Evolutionary conservation across 2,888 invertebrate species (phyloP).

Genomic region (Eledone cirrhosa): DNA sequence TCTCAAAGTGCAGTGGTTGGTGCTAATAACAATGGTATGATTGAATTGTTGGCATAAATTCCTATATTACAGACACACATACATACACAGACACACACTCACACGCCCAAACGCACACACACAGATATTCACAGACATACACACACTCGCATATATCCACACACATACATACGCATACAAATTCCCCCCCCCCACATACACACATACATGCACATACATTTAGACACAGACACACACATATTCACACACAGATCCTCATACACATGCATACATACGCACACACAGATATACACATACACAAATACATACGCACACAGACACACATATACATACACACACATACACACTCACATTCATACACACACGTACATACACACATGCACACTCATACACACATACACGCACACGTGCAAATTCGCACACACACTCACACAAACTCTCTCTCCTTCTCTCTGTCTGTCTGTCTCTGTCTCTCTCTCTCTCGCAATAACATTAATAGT

Average conservation of each 20-base stretch:
- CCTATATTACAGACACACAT: too few relatives aligned
- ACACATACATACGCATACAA: neutral
- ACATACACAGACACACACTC: neutral
- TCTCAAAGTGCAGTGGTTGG: too few relatives aligned
- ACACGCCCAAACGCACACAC: neutral
- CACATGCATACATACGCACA: neutral
- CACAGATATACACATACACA: neutral
- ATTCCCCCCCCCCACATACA: neutral
- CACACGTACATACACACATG: neutral
- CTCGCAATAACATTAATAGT: too few relatives aligned
- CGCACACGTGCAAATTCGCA: too few relatives aligned
- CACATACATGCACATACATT: neutral
- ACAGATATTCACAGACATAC: neutral
- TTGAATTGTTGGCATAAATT: too few relatives aligned
- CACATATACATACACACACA: neutral
- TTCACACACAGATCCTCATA: neutral
- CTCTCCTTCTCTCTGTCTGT: too few relatives aligned
- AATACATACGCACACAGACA: neutral
- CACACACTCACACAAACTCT: too few relatives aligned
- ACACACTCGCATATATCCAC: neutral
- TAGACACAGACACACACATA: neutral
- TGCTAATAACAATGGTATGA: too few relatives aligned
- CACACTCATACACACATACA: too few relatives aligned
- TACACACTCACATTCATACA: neutral
- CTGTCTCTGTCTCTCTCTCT: too few relatives aligned